Evolutionary conservation across 1,140 invertebrate species (phyloP).

Genomic region (Periplaneta americana): DNA sequence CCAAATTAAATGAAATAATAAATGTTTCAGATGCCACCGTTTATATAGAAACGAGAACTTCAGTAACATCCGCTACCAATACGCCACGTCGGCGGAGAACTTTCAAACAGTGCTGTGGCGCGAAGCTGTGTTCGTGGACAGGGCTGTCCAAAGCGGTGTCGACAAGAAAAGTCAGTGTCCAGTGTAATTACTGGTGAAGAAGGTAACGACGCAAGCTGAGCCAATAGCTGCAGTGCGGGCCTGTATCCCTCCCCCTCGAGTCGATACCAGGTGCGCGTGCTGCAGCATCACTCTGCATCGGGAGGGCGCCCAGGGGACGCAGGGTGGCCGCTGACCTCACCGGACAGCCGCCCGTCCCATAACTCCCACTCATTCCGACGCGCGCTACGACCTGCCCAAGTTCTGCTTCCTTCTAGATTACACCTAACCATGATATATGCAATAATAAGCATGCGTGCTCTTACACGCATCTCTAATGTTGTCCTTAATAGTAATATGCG

Average conservation of each 20-base stretch:
- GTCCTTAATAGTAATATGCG: too few relatives aligned
- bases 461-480: too few relatives aligned
- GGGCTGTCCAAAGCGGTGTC: background rate
- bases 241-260: background rate
- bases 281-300: background rate
- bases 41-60: too few relatives aligned
- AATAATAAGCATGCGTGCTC: too few relatives aligned
- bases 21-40: too few relatives aligned
- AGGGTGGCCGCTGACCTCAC: background rate
- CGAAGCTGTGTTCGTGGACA: background rate
- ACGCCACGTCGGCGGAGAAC: too few relatives aligned
- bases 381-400: too few relatives aligned
- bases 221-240: background rate
- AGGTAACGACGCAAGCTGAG: background rate
- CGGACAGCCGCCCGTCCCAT: background rate
- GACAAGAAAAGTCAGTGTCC: background rate
- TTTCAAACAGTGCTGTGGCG: background rate
- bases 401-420: too few relatives aligned
- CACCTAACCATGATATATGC: too few relatives aligned
- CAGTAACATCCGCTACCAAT: too few relatives aligned
- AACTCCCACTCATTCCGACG: too few relatives aligned
- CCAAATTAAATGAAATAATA: too few relatives aligned
- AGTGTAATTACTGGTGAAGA: background rate
- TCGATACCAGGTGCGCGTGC: background rate
- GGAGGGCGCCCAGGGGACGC: background rate